phyloP scores from a whole-genome alignment of 2,797 vertebrate species.

The Hippoglossus hippoglossus region DNA sequence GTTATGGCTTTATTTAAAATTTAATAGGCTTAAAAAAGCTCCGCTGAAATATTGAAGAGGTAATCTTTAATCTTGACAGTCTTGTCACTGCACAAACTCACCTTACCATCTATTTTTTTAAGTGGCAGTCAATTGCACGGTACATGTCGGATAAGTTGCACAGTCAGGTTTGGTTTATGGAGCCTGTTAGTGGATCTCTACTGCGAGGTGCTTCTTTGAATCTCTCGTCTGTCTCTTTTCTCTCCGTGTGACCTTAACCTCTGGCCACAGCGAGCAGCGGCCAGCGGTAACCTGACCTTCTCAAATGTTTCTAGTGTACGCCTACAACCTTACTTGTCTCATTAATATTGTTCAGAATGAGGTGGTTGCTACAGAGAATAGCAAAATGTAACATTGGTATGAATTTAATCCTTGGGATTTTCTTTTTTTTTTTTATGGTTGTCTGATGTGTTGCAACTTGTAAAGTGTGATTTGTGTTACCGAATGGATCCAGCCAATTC shows the following conservation, averaged over 20 bases:
- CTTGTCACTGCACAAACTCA: background rate
- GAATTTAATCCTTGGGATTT: conserved; percentile 3
- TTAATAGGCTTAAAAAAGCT: too few species aligned
- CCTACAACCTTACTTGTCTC: conserved; percentile 26
- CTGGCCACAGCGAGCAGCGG: conserved; percentile 52
- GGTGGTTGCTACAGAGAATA: conserved; percentile 4
- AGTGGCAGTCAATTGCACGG: background rate
- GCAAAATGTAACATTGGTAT: background rate
- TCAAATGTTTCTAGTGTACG: conserved; percentile 58
- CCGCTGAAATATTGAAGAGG: too few species aligned
- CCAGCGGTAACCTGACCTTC: conserved; percentile 65
- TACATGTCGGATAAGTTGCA: background rate
- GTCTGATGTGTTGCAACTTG: conserved; percentile 5
- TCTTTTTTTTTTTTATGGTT: background rate
- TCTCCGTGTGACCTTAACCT: conserved; percentile 63
- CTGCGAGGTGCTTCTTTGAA: conserved; percentile 42
- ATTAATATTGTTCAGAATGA: conserved; percentile 41
- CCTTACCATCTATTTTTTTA: conserved; percentile 18
- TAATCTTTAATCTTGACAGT: background rate
- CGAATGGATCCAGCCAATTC: background rate
- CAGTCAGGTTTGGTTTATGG: conserved; percentile 1
- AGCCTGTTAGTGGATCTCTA: conserved; percentile 28
- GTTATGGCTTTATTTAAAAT: too few species aligned
- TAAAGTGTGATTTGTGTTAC: conserved; percentile 5
- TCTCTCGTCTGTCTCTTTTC: conserved; percentile 38